phyloP scores from a whole-genome alignment of 2,888 invertebrate genomes.

The Aleiodes testaceus region DNA sequence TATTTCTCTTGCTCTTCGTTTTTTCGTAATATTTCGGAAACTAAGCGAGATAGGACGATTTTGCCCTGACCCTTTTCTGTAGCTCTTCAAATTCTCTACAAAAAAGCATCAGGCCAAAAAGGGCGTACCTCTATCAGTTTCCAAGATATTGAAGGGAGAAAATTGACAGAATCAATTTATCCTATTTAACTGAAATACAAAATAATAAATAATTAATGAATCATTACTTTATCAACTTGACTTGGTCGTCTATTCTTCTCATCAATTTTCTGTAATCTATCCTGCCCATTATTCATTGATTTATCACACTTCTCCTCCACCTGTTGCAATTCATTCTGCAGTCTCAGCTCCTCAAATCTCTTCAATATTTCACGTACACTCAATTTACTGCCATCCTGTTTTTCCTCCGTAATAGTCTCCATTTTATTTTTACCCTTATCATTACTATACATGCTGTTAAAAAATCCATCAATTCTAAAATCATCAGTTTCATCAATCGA shows the following conservation, averaged over 20 bases:
- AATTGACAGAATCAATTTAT: neutral
- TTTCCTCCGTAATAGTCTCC: conserved; percentile 89
- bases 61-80: too few species aligned
- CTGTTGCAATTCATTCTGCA: conserved; percentile 56
- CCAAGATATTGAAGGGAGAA: neutral
- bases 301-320: conserved; percentile 66
- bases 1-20: too few species aligned
- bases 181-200: neutral
- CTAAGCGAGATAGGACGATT: too few species aligned
- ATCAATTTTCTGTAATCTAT: conserved; percentile 72
- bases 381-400: conserved; percentile 82
- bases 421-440: conserved; percentile 74
- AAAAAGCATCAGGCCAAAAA: neutral
- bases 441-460: conserved; percentile 66
- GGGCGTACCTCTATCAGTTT: too few species aligned
- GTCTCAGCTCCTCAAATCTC: conserved; percentile 82
- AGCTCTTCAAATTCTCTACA: too few species aligned
- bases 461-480: conserved; percentile 61
- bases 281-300: conserved; percentile 71
- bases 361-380: conserved; percentile 89
- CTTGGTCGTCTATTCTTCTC: conserved; percentile 69
- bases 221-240: conserved; percentile 60
- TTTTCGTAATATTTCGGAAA: too few species aligned
- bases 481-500: conserved; percentile 51
- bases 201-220: conserved; percentile 15